phyloP scores from a whole-genome alignment of 2,113 vertebrate species.

The Pteropus alecto region DNA sequence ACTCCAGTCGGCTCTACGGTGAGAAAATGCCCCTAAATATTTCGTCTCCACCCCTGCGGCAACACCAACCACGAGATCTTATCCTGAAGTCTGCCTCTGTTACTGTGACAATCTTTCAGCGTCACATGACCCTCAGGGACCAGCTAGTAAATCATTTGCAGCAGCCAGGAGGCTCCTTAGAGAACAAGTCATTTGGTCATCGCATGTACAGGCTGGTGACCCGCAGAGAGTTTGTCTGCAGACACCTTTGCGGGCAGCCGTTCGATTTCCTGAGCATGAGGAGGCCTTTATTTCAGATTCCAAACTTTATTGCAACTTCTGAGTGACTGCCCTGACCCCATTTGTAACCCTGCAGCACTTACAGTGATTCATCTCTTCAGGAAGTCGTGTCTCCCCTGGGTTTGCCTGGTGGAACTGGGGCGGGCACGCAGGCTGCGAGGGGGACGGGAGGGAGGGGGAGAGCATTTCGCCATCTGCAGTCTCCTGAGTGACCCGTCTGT shows the following conservation, averaged over 20 bases:
- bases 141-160: conserved; percentile 72
- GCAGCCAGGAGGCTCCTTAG: conserved; percentile 47
- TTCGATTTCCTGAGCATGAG: conserved; percentile 82
- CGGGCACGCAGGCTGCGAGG: not conserved
- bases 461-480: not conserved
- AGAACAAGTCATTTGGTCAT: conserved; percentile 74
- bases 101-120: not conserved
- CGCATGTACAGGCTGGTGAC: conserved; percentile 66
- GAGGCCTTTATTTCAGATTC: conserved; percentile 77
- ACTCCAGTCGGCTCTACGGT: not conserved
- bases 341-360: conserved; percentile 50
- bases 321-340: conserved; percentile 76
- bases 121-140: conserved; percentile 32
- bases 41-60: not conserved
- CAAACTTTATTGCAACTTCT: conserved; percentile 79
- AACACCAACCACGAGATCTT: not conserved
- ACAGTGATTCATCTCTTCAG: conserved; percentile 79
- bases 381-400: conserved; percentile 69
- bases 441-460: not conserved
- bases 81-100: conserved; percentile 20
- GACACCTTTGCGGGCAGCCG: conserved; percentile 80
- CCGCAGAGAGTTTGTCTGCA: conserved; percentile 81
- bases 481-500: not conserved
- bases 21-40: not conserved
- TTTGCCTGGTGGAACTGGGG: not conserved